Evolutionary conservation across 2,797 vertebrate genomes (phyloP).

Genomic region (Sparus aurata): DNA sequence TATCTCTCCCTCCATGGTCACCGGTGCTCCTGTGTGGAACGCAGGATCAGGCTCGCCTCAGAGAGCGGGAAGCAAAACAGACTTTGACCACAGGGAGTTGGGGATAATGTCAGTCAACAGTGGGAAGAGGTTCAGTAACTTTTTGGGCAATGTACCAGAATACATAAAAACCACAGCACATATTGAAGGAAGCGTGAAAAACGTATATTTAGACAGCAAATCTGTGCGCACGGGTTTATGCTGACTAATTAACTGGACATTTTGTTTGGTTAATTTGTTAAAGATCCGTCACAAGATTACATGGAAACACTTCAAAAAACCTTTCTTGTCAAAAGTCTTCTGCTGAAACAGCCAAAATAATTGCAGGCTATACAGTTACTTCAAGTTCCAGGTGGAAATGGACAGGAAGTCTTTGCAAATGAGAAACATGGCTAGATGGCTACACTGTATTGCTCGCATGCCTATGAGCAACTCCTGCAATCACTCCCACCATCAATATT

Average conservation of each 20-base stretch:
- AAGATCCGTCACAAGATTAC: neutral
- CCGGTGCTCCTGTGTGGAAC: constrained; percentile 53
- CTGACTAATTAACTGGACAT: neutral
- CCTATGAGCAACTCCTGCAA: neutral
- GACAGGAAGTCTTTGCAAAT: neutral
- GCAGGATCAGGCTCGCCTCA: constrained; percentile 62
- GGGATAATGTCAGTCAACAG: constrained; percentile 63
- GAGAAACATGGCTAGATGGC: no score
- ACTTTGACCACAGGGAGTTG: constrained; percentile 59
- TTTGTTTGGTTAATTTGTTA: neutral
- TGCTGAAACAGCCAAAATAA: neutral
- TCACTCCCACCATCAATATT: neutral
- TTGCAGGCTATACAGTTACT: neutral
- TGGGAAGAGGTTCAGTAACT: constrained; percentile 42
- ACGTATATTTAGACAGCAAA: neutral
- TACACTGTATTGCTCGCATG: neutral
- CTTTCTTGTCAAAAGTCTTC: neutral
- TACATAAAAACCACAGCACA: neutral
- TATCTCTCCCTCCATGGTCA: constrained; percentile 58
- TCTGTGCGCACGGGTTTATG: neutral
- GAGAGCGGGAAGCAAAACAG: constrained; percentile 64
- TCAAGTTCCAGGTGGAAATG: neutral
- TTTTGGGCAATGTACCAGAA: constrained; percentile 18
- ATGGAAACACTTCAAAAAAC: neutral
- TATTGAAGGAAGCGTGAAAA: neutral